Base-by-base conservation (phyloP, 2,113 vertebrate genomes). In the Cyanistes caeruleus region DNA sequence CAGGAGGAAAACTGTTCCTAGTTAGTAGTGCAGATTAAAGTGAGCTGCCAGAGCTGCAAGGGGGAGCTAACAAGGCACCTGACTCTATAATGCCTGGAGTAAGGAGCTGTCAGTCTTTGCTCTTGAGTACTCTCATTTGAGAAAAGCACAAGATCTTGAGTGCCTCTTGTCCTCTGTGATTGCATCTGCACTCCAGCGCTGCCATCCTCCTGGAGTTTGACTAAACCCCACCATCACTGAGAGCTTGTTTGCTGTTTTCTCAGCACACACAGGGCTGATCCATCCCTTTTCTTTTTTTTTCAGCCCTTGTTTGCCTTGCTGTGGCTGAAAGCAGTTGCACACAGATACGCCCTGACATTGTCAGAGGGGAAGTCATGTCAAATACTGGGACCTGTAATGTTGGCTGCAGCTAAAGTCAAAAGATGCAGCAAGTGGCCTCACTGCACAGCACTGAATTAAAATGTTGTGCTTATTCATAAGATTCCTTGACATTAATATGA, bases 81-180 rank as follows among this genome's bases (percentile, higher is more conserved):
- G 93, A 41, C 63, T 84, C 46, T 3, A 9, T 31, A 49, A 52
- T 5, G 48, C 79, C 52, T 30, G 56, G 16, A 69, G 59, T 31
- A 9, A 96, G 82, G 74, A 78, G 64, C 85, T 94, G 95, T 70
- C 92, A 93, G 72, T 95, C 92, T 88, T 41, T 3, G 5, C 68
- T 70, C 88, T 27, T 4, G 64, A 96, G 95, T 24, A 16, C 90
- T 74, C 85, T 90, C 76, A 23, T 68, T 87, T 81, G 93, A 92
- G 80, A 74, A 70, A 86, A 96, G 90, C 83, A 75, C 79, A 48
- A 68, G 86, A 69, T 86, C 92, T 90, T 19, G 88, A 97, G 90
- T 93, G 88, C 92, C 90, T 96, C 92, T 96, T 96, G 85, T 97
- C 92, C 88, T 48, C 83, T 39, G 83, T 84, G 95, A 96, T 84